Conservation (phyloP, 2,888 invertebrate species). For the Lasioglossum malachurum region DNA sequence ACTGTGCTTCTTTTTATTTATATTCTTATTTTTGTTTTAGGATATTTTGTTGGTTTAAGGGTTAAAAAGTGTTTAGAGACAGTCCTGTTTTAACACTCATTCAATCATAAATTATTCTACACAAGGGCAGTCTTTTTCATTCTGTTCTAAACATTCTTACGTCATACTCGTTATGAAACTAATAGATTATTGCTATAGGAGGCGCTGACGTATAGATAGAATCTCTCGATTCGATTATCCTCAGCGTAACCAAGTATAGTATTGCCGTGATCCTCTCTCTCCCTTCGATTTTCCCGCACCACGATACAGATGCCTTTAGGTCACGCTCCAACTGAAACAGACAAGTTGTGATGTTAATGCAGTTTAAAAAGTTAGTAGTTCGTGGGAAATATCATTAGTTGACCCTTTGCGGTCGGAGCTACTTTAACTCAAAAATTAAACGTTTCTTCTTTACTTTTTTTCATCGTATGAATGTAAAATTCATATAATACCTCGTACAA, state of each 20-base stretch:
- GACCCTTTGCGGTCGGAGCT: too few species aligned
- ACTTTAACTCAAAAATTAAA: too few species aligned
- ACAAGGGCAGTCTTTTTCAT: conserved; percentile 55
- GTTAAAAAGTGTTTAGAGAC: conserved; percentile 31
- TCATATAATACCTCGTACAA: too few species aligned
- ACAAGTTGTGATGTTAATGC: too few species aligned
- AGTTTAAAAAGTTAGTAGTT: too few species aligned
- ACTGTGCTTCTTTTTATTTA: neutral
- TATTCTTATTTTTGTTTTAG: neutral
- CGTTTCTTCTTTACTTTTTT: too few species aligned
- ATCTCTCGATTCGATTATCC: neutral
- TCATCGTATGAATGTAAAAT: too few species aligned
- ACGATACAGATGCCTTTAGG: neutral
- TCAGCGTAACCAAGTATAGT: neutral
- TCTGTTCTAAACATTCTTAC: conserved; percentile 30
- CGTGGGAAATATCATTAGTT: too few species aligned
- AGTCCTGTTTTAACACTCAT: conserved; percentile 25
- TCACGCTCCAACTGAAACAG: conserved; percentile 18
- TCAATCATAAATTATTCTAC: conserved; percentile 52
- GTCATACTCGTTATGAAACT: neutral
- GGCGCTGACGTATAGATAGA: neutral
- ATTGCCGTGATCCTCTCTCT: neutral
- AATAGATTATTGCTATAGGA: conserved; percentile 25
- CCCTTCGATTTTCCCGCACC: neutral
- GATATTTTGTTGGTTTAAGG: neutral